Evolutionary conservation across 92 coral and sea anemone genomes (phyloP), one percentile per base, ranked within the genome.

Genomic region (Palythoa grandiflora): DNA sequence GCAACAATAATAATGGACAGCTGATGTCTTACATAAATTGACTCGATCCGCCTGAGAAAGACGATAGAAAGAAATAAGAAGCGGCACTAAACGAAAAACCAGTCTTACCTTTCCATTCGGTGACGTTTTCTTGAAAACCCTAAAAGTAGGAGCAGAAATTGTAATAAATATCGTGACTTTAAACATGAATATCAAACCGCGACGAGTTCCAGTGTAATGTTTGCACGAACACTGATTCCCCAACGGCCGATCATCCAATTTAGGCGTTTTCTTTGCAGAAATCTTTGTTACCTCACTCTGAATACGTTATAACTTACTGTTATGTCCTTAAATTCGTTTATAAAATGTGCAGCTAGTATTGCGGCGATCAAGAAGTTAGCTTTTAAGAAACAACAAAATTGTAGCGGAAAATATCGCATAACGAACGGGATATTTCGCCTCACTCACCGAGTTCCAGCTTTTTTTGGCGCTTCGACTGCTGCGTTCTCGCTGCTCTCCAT

Each of bases 121-220:
- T 38, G 99, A 93, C 3, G 99, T 94, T 90, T 96, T 96, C 83
- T 96, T 96, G 90, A 96, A 96, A 52, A 96, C 99, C 87, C 99
- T 96, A 85, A 83, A 93, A 71, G 83, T 73, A 73, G 80, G 73
- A 83, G 61, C 35, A 15, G 5, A 38, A 53, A 57, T 68, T 71
- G 78, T 86, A 77, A 83, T 44, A 66, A 85, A 54, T 73, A 11
- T 73, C 39, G 68, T 51, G 38, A 77, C 16, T 44, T 63, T 54
- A 38, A 53, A 77, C 68, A 53, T 21, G 39, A 11, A 21, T 52
- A 13, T 77, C 54, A 73, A 73, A 14, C 78, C 55, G 63, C 70
- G 70, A 20, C 70, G 9, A 16, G 28, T 21, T 63, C 10, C 20
- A n/a, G 36, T 21, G 17, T 55, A 6, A 1, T 55, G 17, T 44